Evolutionary conservation across 2,797 vertebrate genomes (phyloP), one percentile per base, ranked within the genome.

Genomic region (Falco novaeseelandiae): DNA sequence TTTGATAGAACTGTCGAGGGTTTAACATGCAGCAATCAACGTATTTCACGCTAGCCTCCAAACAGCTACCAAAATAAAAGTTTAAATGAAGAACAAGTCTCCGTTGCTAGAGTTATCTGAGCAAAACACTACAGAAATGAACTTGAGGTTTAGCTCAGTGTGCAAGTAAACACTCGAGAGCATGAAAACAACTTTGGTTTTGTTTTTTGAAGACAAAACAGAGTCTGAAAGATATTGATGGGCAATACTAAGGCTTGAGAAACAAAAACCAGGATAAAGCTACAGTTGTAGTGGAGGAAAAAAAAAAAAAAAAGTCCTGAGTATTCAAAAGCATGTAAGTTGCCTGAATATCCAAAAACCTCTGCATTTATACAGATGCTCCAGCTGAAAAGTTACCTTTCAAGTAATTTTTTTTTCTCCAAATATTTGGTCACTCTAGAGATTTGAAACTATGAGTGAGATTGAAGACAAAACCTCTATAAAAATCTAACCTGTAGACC

Each of bases 141-240:
- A 76, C 42, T 62, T 66, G 12, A 78, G 7, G 57, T 77, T 87
- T 52, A 93, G 27, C 29, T 90, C 58, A 69, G 34, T 25, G 27
- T 66, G 38, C 46, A 77, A 62, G 55, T 70, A 76, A 91, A 71
- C 7, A 6, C 30, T 82, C 62, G 49, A 73, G 59, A 94, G 81
- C 83, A 77, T 7, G 14, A 78, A 87, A 51, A 87, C 51, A 94
- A 83, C 92, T 97, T 95, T 95, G 95, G 95, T 94, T 91, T 92
- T 90, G 57, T 81, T 96, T 94, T 94, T 74, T 86, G 62, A 66
- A 93, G 94, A 89, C n/a, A 78, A 65, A 87, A 76, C 32, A 63
- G 48, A 59, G 34, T 42, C 49, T 72, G 29, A 83, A 85, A 42
- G 46, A 67, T 61, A 78, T 1, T 30, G 32, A 72, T 61, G 62